phyloP scores from a whole-genome alignment of 1,140 invertebrate species.

The Cotesia typhae region DNA sequence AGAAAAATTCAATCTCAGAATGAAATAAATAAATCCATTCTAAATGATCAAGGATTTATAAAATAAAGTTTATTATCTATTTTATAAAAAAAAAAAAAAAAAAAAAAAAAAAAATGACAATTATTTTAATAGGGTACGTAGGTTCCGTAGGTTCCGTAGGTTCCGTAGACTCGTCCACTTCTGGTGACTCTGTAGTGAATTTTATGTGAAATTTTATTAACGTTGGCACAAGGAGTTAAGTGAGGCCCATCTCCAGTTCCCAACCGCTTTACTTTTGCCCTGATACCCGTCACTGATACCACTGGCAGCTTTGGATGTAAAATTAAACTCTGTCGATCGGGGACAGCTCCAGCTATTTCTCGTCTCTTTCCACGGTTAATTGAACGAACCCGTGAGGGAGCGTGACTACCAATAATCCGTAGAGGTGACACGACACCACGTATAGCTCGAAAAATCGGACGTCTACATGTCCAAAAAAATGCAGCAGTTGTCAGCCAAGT shows the following conservation, averaged over 20 bases:
- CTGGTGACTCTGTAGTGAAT: conserved; percentile 58
- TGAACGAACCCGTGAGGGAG: neutral
- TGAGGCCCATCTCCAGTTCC: conserved; percentile 51
- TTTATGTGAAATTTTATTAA: conserved; percentile 43
- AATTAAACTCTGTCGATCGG: conserved; percentile 16
- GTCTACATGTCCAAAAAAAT: conserved; percentile 54
- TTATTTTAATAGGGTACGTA: conserved; percentile 39
- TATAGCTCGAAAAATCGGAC: conserved; percentile 48
- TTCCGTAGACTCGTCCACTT: conserved; percentile 61
- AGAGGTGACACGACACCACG: conserved; percentile 49
- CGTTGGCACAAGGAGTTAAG: conserved; percentile 33
- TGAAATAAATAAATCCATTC: neutral
- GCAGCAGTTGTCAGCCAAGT: conserved; percentile 57
- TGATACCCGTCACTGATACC: conserved; percentile 35
- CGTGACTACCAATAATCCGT: conserved; percentile 41
- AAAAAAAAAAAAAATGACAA: neutral
- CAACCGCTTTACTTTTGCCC: conserved; percentile 51
- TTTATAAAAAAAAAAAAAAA: neutral
- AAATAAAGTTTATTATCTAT: neutral
- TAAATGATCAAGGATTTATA: neutral
- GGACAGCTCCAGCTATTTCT: conserved; percentile 10
- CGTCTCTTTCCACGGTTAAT: conserved; percentile 10
- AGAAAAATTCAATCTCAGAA: no score
- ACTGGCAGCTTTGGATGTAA: conserved; percentile 40
- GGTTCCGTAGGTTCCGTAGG: conserved; percentile 55